Conservation (phyloP, 2,888 invertebrate species). For the Endotricha flammealis region DNA sequence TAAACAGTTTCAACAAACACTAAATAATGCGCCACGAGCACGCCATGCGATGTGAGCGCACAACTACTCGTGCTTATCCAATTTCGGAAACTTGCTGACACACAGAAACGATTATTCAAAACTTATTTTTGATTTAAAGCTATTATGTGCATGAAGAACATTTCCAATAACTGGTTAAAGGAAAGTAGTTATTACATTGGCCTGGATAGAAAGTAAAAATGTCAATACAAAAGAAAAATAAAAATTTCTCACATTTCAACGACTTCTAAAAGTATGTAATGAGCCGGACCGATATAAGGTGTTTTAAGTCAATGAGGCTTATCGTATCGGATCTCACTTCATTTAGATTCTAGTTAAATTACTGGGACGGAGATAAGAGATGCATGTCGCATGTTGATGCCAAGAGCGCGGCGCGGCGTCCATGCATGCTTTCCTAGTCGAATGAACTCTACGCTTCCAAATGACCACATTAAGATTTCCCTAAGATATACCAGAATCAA, state of each 20-base stretch:
- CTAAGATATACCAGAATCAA: constrained; percentile 46
- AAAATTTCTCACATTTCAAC: constrained; percentile 52
- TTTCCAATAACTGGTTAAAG: constrained; percentile 14
- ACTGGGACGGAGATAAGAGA: constrained; percentile 63
- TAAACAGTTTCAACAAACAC: constrained; percentile 51
- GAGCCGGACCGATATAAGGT: constrained; percentile 54
- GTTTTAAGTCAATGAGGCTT: constrained; percentile 64
- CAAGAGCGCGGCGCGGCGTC: constrained; percentile 33
- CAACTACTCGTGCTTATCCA: constrained; percentile 38
- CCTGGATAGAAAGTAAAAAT: constrained; percentile 3
- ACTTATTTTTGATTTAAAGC: constrained; percentile 20
- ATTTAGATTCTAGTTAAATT: constrained; percentile 74
- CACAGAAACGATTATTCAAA: constrained; percentile 25
- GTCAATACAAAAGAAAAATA: constrained; percentile 34
- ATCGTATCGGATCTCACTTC: constrained; percentile 71
- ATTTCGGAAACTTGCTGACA: constrained; percentile 35
- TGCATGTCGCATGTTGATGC: constrained; percentile 59
- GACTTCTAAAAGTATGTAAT: constrained; percentile 58
- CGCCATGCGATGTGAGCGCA: constrained; percentile 33
- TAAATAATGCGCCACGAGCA: constrained; percentile 50
- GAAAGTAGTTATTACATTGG: constrained; percentile 1
- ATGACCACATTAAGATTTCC: constrained; percentile 62
- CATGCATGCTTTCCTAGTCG: constrained; percentile 47
- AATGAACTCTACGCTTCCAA: constrained; percentile 53
- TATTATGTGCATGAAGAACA: constrained; percentile 13